Base-by-base conservation (phyloP, 2,113 vertebrate genomes). In the Myrmophylax atrothorax region DNA sequence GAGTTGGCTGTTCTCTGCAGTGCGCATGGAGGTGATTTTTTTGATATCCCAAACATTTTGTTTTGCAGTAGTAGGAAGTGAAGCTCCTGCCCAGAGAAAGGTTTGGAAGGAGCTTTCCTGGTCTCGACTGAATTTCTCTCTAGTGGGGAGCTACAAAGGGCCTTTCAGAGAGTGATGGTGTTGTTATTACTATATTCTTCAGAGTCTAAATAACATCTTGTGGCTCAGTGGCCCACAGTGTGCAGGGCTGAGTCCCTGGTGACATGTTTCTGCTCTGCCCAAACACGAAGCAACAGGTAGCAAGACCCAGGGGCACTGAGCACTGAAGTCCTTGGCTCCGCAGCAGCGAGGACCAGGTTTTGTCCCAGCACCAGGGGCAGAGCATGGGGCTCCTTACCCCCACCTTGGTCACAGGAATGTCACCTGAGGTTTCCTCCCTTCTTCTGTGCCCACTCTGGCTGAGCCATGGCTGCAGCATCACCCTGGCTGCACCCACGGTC, bases 161-260 rank as follows among this genome's bases (percentile, higher is more conserved):
- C 49, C n/a, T 91, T 69, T 49, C 42, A 55, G 59, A 79, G 26
- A 2, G 0, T 12, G 64, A 18, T 15, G 18, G 17, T 46, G 26
- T 10, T 10, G 42, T 60, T 44, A 31, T 28, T 50, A 7, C 22
- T 42, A 1, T 40, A 42, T 38, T 24, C 60, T 77, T n/a, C 62
- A 55, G 64, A 55, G 33, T 26, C 19, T 29, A 38, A 56, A 53
- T 35, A 63, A 18, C 1, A 0, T 18, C 20, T 64, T 9, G 5
- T 24, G 53, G 33, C 62, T 59, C 52, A 6, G 24, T 0, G 1
- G n/a, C 14, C 14, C 33, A 4, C 14, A 24, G 52, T 4, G 18
- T 29, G 40, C 0, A 0, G 29, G 26, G 10, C 9, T 44, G 31
- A 50, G 29, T 24, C 28, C 24, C 31, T 22, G 31, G 8, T 4